phyloP scores from a whole-genome alignment of 2,113 vertebrate genomes.

The Sterrhoptilus dennistouni region DNA sequence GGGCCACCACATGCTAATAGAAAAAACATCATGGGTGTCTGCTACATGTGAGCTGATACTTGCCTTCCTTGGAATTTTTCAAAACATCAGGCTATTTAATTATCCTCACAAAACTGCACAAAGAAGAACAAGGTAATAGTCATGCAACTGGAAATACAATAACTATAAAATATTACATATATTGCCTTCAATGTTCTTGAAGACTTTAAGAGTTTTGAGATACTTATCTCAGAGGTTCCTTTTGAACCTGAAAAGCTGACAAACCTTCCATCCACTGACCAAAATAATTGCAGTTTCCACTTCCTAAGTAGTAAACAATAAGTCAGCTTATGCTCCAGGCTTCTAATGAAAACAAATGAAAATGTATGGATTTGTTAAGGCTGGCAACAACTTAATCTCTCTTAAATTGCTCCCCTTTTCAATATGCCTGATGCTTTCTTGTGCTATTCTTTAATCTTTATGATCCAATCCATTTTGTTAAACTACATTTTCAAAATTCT shows the following conservation, averaged over 20 bases:
- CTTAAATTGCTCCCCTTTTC: neutral
- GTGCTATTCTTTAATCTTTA: neutral
- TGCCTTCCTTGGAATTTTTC: neutral
- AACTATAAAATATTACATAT: neutral
- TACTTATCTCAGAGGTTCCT: neutral
- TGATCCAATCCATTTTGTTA: neutral
- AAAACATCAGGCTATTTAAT: neutral
- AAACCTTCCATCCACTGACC: neutral
- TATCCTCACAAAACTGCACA: neutral
- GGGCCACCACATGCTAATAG: fast-evolving
- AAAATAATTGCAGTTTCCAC: neutral
- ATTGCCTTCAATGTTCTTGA: neutral
- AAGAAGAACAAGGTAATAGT: neutral
- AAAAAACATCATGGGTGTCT: neutral
- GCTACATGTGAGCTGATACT: neutral
- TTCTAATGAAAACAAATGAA: neutral
- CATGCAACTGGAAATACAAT: neutral
- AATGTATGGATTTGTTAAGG: fast-evolving
- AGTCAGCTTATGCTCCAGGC: neutral
- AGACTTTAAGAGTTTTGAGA: neutral
- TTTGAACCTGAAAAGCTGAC: neutral
- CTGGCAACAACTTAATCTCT: neutral
- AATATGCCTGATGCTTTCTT: neutral
- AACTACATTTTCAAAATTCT: neutral
- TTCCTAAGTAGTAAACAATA: neutral